Base-by-base conservation (phyloP, 2,113 vertebrate species). In the Burhinus bistriatus region DNA sequence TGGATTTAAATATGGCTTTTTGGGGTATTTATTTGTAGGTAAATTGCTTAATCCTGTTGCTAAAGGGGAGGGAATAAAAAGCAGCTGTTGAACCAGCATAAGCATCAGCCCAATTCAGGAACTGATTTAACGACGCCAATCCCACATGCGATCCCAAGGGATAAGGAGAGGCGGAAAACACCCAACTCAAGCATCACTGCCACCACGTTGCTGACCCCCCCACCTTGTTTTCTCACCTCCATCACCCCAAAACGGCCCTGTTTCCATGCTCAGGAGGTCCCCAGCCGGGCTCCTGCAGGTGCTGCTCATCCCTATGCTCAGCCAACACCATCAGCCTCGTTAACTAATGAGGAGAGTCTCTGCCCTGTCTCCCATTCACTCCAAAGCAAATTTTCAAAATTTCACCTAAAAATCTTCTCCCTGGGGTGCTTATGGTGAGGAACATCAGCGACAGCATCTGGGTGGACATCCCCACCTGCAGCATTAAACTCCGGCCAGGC, bases 201-300 rank as follows among this genome's bases (percentile, higher is more conserved):
- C 55, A 5, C 23, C 55, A 9, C 2, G 2, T 2, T 40, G 27
- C 51, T 9, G 9, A 8, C 5, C n/a, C 11, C 13, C 40, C 21
- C 55, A 2, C 26, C 5, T 3, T 15, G 7, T 11, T 22, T 29
- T 12, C 17, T 18, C 65, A 22, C 58, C 32, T 52, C 30, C 78
- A 27, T 54, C 11, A 0, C 54, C 79, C 59, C 68, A 51, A 44
- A 42, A 27, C 3, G 3, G n/a, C 58, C 42, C 49, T 25, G 1
- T 3, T 9, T 11, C 49, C 15, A 20, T 2, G 1, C 4, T n/a
- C 42, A 3, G 42, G 21, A 8, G 30, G 47, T 21, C 21, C 47
- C 47, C 21, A 10, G 47, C 21, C 47, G 21, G 47, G 47, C 47
- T 49, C 47, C 21, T 49, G 21, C 11, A 21, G 47, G 47, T 9